Conservation (phyloP, 2,113 vertebrate species). For the Elephantulus edwardii region DNA sequence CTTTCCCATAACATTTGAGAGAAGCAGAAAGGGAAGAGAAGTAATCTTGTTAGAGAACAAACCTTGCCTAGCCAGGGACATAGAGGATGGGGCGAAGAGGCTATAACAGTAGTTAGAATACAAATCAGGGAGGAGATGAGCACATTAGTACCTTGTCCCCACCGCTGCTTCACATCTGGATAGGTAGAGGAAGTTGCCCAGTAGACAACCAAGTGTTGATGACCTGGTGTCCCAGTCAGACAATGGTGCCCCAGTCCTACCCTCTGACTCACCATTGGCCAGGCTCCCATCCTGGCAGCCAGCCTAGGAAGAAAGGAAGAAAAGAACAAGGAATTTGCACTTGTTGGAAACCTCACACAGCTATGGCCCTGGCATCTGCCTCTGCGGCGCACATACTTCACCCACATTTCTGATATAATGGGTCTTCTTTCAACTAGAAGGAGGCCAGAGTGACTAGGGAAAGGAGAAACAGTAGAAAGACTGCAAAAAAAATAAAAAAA, state of each 20-base stretch:
- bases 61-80: neutral
- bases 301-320: slow-evolving; percentile 36
- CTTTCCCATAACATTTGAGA: slow-evolving; percentile 5
- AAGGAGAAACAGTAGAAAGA: neutral
- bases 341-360: slow-evolving; percentile 48
- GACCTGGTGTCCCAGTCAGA: slow-evolving; percentile 54
- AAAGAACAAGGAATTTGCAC: slow-evolving; percentile 51
- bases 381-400: neutral
- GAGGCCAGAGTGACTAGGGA: neutral
- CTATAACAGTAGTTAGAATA: neutral
- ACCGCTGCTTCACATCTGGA: neutral
- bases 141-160: neutral
- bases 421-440: slow-evolving; percentile 44
- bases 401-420: slow-evolving; percentile 54
- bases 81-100: neutral
- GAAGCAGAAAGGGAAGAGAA: slow-evolving; percentile 15
- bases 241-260: slow-evolving; percentile 17
- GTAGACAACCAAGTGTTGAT: neutral
- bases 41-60: neutral
- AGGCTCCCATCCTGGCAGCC: slow-evolving; percentile 36
- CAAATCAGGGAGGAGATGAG: neutral
- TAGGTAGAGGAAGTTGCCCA: neutral
- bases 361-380: slow-evolving; percentile 27
- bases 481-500: neutral
- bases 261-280: slow-evolving; percentile 32